These are phyloP conservation scores for Steinernema feltiae DNA, from an alignment of 1,140 invertebrate species.

Conservation along the genomic window DNA sequence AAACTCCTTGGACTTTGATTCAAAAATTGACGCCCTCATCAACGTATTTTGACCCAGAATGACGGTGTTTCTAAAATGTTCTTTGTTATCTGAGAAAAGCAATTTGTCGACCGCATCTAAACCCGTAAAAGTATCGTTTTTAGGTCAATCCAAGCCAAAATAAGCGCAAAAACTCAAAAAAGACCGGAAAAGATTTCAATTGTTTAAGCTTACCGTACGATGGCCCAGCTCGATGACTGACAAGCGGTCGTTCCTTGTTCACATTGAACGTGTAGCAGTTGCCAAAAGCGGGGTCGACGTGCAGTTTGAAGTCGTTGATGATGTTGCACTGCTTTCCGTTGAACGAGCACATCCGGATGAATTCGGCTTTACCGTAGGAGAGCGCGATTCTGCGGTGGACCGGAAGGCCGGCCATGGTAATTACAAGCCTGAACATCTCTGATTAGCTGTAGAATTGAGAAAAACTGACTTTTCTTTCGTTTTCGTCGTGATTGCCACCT, in stretches of 20 bases:
- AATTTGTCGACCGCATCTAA: no score
- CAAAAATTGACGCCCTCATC: no score
- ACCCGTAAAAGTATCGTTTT: no score
- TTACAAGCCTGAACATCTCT: slow-evolving; percentile 39
- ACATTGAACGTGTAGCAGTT: slow-evolving; percentile 50
- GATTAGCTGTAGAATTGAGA: background rate
- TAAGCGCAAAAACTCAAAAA: no score
- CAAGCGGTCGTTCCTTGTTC: slow-evolving; percentile 35
- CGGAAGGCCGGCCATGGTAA: slow-evolving; percentile 52
- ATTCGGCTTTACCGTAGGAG: slow-evolving; percentile 53
- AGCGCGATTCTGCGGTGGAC: slow-evolving; percentile 48
- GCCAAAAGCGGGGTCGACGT: slow-evolving; percentile 49
- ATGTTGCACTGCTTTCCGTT: slow-evolving; percentile 54
- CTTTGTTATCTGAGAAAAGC: no score
- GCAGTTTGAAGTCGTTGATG: slow-evolving; percentile 39
- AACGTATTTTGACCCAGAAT: no score
- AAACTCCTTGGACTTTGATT: no score
- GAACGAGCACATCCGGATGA: slow-evolving; percentile 57
- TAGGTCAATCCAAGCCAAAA: no score
- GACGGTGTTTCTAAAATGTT: no score
- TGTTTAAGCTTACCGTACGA: slow-evolving; percentile 39
- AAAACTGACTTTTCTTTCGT: slow-evolving; percentile 33
- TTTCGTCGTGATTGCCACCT: slow-evolving; percentile 40
- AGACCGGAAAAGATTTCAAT: no score
- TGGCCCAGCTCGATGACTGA: slow-evolving; percentile 42